Evolutionary conservation across 2,113 vertebrate genomes (phyloP).

Genomic region (Mustela nigripes): DNA sequence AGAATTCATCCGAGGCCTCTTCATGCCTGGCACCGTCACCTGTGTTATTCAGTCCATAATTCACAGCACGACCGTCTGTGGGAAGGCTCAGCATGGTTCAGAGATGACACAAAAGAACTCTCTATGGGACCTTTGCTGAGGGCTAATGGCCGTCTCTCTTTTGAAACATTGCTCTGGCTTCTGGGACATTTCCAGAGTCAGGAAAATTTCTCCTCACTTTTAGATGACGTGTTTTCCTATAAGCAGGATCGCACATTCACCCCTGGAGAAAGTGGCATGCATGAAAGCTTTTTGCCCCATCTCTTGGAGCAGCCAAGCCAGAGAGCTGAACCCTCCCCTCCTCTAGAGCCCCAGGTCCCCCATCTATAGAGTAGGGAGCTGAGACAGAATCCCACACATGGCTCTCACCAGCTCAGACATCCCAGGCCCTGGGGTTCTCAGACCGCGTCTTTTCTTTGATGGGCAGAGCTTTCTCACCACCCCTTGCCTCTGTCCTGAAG

Average conservation of each 20-base stretch:
- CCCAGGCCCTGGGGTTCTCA: background rate
- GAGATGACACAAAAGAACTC: background rate
- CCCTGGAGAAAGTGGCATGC: background rate
- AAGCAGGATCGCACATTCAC: background rate
- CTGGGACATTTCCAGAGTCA: background rate
- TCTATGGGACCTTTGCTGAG: background rate
- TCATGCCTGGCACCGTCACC: background rate
- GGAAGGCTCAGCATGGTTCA: background rate
- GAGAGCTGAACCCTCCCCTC: background rate
- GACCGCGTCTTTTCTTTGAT: fast-evolving
- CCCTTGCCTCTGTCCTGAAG: background rate
- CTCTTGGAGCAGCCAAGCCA: background rate
- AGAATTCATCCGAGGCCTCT: conserved; percentile 32
- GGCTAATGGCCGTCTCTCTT: background rate
- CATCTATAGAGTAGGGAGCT: background rate
- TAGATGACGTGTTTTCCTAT: background rate
- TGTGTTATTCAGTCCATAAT: conserved; percentile 1
- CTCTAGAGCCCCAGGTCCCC: background rate
- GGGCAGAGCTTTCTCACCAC: background rate
- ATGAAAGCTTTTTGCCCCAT: background rate
- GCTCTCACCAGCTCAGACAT: background rate
- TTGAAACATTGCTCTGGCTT: background rate
- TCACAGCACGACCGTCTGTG: background rate
- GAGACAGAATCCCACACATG: background rate
- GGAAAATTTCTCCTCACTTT: background rate